Base-by-base conservation (phyloP, 2,888 invertebrate species). In the Cantharis nigra region DNA sequence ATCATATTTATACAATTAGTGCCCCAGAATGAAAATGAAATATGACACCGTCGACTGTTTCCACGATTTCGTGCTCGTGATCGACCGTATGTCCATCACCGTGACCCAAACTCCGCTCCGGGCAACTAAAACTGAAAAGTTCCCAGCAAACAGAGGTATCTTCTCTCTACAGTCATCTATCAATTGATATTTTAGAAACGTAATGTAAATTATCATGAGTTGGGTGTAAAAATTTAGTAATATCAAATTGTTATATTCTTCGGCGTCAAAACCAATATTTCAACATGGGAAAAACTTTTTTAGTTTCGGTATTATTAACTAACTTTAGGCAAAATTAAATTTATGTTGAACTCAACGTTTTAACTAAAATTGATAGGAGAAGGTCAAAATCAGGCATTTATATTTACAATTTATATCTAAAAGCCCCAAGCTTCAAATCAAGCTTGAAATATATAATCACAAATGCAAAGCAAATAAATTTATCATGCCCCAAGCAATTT, bases 61-160 rank as follows among this genome's bases (percentile, higher is more conserved):
- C 80, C 82, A 80, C 78, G 82, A 81, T 76, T 78, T 75, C 74
- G 77, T 77, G 80, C 84, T 84, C 84, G 84, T 85, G 84, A 85
- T 84, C 85, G 83, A 83, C 83, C 83, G 84, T 67, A 67, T 26
- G 65, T 84, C 84, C 83, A 82, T 83, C 84, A 83, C 82, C 85
- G 85, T 85, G 85, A 85, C 84, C 82, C 79, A 77, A 81, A 79
- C 81, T 83, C 75, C 30, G 80, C 85, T 82, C 65, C 70, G 30
- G 82, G 85, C 83, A 70, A 75, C 79, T 74, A 79, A 78, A 81
- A 80, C 81, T 81, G 78, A 77, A 82, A 76, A 80, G 80, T 83
- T 83, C 82, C 82, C 83, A 83, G 82, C 82, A 83, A 80, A 82
- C 78, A 82, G 81, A 67, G 49, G 49, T 49, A 79, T 81, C 81